Conservation (phyloP, 2,888 invertebrate species). For the Unio delphinus region DNA sequence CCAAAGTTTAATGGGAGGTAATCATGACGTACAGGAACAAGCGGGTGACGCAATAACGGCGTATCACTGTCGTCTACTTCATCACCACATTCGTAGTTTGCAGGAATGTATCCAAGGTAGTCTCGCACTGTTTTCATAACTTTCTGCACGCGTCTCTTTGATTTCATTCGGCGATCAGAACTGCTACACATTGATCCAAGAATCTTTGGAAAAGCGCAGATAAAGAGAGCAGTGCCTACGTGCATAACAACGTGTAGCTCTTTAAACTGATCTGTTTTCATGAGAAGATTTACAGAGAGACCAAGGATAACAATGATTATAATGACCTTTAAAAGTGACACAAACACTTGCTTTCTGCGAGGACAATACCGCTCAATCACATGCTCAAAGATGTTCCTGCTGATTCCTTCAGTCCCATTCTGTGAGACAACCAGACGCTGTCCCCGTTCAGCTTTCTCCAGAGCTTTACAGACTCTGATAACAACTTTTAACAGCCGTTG, state of each 20-base stretch:
- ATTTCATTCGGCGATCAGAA: slow-evolving; percentile 1
- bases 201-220: slow-evolving; percentile 35
- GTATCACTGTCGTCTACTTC: not conserved
- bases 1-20: no score
- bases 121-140: slow-evolving; percentile 1
- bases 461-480: slow-evolving; percentile 10
- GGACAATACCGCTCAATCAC: slow-evolving; percentile 29
- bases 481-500: slow-evolving; percentile 16
- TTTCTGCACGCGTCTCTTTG: slow-evolving; percentile 3
- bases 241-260: slow-evolving; percentile 36
- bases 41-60: no score
- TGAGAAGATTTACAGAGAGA: slow-evolving; percentile 24
- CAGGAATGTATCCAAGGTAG: slow-evolving; percentile 2
- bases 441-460: slow-evolving; percentile 11
- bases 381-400: slow-evolving; percentile 20
- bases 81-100: slow-evolving; percentile 1
- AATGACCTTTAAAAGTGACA: slow-evolving; percentile 23
- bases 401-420: slow-evolving; percentile 16
- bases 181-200: slow-evolving; percentile 20
- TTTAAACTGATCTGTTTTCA: slow-evolving; percentile 26
- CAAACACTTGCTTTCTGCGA: slow-evolving; percentile 27
- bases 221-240: slow-evolving; percentile 34
- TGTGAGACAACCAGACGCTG: slow-evolving; percentile 11
- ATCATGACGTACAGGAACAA: no score
- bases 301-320: slow-evolving; percentile 26